Evolutionary conservation across 2,888 invertebrate species (phyloP).

Genomic region (Epistrophe grossulariae): DNA sequence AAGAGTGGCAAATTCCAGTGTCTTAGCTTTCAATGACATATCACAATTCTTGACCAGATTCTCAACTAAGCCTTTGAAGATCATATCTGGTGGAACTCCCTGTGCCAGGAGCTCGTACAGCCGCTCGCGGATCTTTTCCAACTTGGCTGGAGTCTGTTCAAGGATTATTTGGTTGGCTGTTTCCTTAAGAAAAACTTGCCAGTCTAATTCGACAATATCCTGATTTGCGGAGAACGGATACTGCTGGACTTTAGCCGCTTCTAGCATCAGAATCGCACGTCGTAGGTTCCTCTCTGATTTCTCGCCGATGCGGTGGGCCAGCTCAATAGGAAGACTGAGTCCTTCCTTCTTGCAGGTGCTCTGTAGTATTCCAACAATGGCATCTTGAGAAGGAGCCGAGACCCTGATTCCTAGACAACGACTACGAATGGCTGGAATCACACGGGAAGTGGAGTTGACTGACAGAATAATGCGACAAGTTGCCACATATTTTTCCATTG

Average conservation of each 20-base stretch:
- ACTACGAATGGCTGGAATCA: constrained; percentile 98
- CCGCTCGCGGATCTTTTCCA: constrained; percentile 93
- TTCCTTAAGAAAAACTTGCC: constrained; percentile 94
- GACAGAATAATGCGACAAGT: constrained; percentile 97
- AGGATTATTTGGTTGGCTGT: constrained; percentile 94
- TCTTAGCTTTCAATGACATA: constrained; percentile 92
- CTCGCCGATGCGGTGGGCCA: constrained; percentile 91
- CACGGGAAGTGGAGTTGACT: constrained; percentile 96
- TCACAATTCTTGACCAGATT: constrained; percentile 96
- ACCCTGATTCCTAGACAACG: constrained; percentile 97
- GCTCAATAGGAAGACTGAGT: constrained; percentile 89
- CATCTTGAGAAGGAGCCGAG: constrained; percentile 92
- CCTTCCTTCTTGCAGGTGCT: constrained; percentile 92
- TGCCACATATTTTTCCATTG: constrained; percentile 99
- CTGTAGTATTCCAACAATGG: constrained; percentile 88
- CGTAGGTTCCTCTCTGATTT: constrained; percentile 95
- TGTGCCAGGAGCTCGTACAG: constrained; percentile 97
- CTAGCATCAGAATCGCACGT: constrained; percentile 95
- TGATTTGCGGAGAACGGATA: constrained; percentile 93
- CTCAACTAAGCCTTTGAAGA: constrained; percentile 93
- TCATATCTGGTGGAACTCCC: constrained; percentile 96
- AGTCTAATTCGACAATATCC: constrained; percentile 94
- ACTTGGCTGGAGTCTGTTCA: constrained; percentile 93
- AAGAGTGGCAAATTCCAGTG: constrained; percentile 93
- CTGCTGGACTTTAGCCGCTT: constrained; percentile 96